Percentiles rank a stretch among this genome's conserved stretches.
phyloP scores from a whole-genome alignment of 2,797 vertebrate genomes.

The Pagetopsis macropterus region DNA sequence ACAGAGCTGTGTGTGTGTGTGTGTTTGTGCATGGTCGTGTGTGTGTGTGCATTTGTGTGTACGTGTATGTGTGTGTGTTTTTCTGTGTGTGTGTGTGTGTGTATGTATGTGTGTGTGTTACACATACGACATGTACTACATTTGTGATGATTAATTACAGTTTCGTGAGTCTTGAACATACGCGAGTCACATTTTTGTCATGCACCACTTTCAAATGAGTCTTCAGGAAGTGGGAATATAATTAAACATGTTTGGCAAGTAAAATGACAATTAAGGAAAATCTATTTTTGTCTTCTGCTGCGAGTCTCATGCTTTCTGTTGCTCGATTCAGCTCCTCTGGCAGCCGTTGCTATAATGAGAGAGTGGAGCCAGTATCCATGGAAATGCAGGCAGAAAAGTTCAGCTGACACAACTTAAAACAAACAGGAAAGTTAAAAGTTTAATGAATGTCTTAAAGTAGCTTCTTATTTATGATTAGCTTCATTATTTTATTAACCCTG shows the following conservation, averaged over 20 bases:
- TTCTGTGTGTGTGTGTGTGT: not conserved
- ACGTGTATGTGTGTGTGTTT: not conserved
- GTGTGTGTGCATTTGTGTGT: not conserved
- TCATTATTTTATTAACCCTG: not conserved
- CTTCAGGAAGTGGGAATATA: conserved; percentile 48
- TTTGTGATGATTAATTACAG: conserved; percentile 57
- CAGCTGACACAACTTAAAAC: conserved; percentile 37
- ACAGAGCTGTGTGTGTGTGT: not conserved
- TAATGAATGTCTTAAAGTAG: conserved; percentile 17
- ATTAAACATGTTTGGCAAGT: conserved; percentile 60
- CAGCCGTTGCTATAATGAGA: conserved; percentile 64
- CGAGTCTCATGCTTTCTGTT: conserved; percentile 51
- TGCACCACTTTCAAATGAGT: conserved; percentile 20
- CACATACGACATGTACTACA: too few relatives aligned
- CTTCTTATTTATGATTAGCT: conserved; percentile 2
- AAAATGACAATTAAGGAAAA: conserved; percentile 60
- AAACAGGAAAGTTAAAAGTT: conserved; percentile 29
- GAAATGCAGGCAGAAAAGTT: conserved; percentile 68
- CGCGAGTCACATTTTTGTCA: conserved; percentile 31
- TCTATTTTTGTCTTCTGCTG: conserved; percentile 62
- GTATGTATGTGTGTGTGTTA: not conserved
- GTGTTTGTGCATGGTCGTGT: not conserved
- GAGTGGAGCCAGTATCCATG: conserved; percentile 71
- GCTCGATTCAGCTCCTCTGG: conserved; percentile 62
- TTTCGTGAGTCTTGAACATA: conserved; percentile 27